A percentile compares a stretch with the other conserved stretches of the same genome.
Evolutionary conservation across 2,797 vertebrate species (phyloP).

Genomic region (Sebastes trivittatus): DNA sequence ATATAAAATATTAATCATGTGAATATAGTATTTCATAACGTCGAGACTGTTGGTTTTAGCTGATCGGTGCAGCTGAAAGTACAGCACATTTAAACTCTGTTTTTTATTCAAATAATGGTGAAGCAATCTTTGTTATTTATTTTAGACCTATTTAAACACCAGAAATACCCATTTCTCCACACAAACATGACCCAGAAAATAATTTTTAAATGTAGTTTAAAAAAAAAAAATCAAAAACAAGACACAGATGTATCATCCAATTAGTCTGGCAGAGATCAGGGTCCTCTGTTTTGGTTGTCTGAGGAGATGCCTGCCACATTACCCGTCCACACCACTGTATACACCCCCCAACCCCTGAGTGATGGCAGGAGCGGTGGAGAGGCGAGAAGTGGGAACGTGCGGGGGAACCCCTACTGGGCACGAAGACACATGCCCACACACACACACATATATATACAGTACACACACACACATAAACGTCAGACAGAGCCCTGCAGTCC

Average conservation of each 20-base stretch:
- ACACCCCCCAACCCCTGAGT: conserved; percentile 23
- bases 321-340: conserved; percentile 7
- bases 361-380: conserved; percentile 38
- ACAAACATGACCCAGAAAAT: conserved; percentile 16
- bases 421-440: conserved; percentile 44
- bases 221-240: conserved; percentile 5
- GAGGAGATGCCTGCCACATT: conserved; percentile 12
- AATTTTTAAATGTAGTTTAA: background rate
- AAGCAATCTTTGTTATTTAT: background rate
- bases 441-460: conserved; percentile 31
- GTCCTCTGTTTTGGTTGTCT: conserved; percentile 31
- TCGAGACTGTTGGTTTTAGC: conserved; percentile 1
- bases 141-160: background rate
- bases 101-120: background rate
- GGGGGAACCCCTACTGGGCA: conserved; percentile 77
- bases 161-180: background rate
- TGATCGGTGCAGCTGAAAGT: background rate
- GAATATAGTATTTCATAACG: background rate
- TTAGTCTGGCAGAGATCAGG: conserved; percentile 40
- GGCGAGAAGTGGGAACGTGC: conserved; percentile 49
- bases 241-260: conserved; percentile 29
- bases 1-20: background rate
- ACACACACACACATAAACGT: conserved; percentile 25
- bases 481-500: conserved; percentile 73
- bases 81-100: background rate